Conservation (phyloP, 2,113 vertebrate species). For the Cacatua alba region DNA sequence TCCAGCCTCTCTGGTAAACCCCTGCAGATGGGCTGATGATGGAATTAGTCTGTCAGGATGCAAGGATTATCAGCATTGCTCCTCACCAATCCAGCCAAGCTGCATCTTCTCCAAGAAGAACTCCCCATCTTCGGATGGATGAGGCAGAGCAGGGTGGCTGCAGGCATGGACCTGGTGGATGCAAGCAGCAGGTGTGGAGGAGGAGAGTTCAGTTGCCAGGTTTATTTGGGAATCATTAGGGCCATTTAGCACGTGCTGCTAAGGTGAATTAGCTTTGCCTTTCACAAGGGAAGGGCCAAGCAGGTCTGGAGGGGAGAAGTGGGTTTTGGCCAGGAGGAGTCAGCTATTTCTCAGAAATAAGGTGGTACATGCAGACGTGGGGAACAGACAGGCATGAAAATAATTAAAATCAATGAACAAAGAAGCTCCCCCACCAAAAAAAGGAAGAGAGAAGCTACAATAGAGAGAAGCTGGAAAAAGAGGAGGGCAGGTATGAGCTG, state of each 20-base stretch:
- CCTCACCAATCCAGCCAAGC: background rate
- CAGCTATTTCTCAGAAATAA: conserved; percentile 49
- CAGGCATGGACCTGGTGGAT: background rate
- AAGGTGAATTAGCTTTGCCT: background rate
- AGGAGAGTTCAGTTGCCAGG: background rate
- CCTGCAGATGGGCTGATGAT: background rate
- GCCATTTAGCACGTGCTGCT: background rate
- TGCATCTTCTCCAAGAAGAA: fast-evolving
- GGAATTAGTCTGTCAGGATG: background rate
- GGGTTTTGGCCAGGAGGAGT: conserved; percentile 35
- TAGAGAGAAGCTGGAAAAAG: background rate
- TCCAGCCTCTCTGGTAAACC: background rate
- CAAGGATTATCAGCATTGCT: background rate
- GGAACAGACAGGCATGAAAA: background rate
- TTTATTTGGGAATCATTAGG: background rate
- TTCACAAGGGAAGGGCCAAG: background rate
- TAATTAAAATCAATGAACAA: background rate
- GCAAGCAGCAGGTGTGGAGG: background rate
- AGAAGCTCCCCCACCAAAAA: background rate
- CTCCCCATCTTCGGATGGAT: background rate
- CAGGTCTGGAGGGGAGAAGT: conserved; percentile 5
- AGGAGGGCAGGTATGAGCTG: background rate
- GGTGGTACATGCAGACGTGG: background rate
- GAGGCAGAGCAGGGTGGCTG: background rate
- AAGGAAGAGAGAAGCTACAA: background rate